Percentiles rank a stretch among this genome's conserved stretches.
phyloP scores from a whole-genome alignment of 2,113 vertebrate genomes.

The Neogobius melanostomus region DNA sequence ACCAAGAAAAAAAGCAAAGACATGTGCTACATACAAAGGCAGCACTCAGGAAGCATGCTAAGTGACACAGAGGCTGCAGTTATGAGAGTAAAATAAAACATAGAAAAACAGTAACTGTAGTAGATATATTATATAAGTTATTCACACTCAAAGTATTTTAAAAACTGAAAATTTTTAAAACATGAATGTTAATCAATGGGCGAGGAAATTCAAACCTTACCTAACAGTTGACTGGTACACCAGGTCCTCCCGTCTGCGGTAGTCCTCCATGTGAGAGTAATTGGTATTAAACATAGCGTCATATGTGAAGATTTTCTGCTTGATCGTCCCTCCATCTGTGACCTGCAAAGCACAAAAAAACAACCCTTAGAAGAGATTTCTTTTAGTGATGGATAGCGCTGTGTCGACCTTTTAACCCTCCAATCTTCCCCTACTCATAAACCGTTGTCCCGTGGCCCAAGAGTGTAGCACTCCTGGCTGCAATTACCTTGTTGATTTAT shows the following conservation, averaged over 20 bases:
- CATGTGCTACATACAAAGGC: neutral
- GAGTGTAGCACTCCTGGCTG: constrained; percentile 39
- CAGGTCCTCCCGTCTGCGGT: constrained; percentile 90
- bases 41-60: constrained; percentile 1
- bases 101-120: no score
- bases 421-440: constrained; percentile 21
- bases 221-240: constrained; percentile 96
- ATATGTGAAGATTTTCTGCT: constrained; percentile 98
- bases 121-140: no score
- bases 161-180: no score
- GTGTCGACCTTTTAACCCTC: constrained; percentile 16
- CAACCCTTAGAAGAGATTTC: constrained; percentile 38
- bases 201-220: constrained; percentile 65
- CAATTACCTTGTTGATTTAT: constrained; percentile 63
- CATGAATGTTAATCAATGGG: no score
- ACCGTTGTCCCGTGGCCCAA: constrained; percentile 37
- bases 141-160: no score
- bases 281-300: constrained; percentile 99
- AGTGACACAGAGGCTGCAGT: neutral
- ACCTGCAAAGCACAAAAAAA: constrained; percentile 78
- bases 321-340: constrained; percentile 94
- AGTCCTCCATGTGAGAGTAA: constrained; percentile 97
- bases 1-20: constrained; percentile 14
- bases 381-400: constrained; percentile 40
- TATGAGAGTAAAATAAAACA: neutral